These are phyloP conservation scores for Sus cebifrons DNA, from an alignment of 2,797 vertebrate species.

Conservation along the genomic window DNA sequence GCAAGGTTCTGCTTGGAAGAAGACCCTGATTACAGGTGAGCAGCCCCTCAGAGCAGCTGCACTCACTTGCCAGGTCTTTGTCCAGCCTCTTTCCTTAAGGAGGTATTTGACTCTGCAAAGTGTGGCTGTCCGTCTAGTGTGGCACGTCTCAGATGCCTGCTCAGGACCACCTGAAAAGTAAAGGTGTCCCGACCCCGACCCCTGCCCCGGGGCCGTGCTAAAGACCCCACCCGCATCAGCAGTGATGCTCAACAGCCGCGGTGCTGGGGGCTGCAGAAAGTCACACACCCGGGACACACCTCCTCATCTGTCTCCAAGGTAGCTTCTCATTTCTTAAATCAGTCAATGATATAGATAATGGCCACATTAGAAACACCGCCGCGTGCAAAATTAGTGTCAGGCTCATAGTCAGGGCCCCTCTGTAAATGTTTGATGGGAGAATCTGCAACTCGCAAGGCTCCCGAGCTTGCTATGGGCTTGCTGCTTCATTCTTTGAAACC, in stretches of 20 bases:
- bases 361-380: not conserved
- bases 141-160: not conserved
- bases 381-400: not conserved
- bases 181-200: not conserved
- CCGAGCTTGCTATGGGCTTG: accelerated
- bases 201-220: not conserved
- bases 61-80: not conserved
- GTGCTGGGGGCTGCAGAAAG: not conserved
- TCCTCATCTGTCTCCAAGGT: not conserved
- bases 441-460: not conserved
- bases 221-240: not conserved
- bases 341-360: not conserved
- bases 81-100: not conserved
- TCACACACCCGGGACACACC: not conserved
- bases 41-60: not conserved
- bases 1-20: not conserved
- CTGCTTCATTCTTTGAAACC: not conserved
- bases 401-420: no score
- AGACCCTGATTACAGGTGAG: not conserved
- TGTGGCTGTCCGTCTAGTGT: no score
- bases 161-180: not conserved
- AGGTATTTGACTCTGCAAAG: not conserved
- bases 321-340: not conserved
- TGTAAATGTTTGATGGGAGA: not conserved
- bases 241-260: not conserved